Evolutionary conservation across 2,113 vertebrate species (phyloP), one percentile per base, ranked within the genome.

Genomic region (Fukomys damarensis): DNA sequence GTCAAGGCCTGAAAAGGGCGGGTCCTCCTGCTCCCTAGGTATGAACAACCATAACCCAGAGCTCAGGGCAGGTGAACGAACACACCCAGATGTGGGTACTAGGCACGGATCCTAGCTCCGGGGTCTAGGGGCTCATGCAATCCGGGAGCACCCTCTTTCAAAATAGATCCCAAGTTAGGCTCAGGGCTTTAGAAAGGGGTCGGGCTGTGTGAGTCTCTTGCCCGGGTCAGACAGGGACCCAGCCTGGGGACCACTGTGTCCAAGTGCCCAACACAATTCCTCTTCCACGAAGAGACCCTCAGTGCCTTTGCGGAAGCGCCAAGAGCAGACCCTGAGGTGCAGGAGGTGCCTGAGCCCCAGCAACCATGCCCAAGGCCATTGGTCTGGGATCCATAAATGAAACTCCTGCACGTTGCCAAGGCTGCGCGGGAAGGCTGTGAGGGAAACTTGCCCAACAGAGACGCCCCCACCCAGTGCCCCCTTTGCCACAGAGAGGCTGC

Each of bases 401-500:
- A 28, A 68, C 12, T 24, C 59, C 32, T 1, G 22, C 0, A 3
- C 22, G 28, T 63, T 16, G 59, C 43, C 35, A 22, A 43, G 38
- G 43, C 80, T 17, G 35, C 11, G 52, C 66, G n/a, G 10, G 32
- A 22, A 43, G 38, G 43, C 80, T 17, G 35, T 8, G 52, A 59
- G n/a, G 10, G 32, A 68, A 59, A 43, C 11, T 13, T 1, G 6
- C 85, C 30, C 0, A 0, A 1, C 0, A 0, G 13, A 41, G 22
- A 12, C 9, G n/a, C 11, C 20, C 46, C 52, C 24, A 58, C 54
- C 49, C 65, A 22, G 0, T 4, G 0, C 1, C 0, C 38, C 41
- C 66, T 46, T 46, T 19, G n/a, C 43, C 5, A 56, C 35, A 0
- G 7, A 19, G 76, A 26, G 16, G 41, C 2, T 1, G 12, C 28